phyloP scores from a whole-genome alignment of 2,113 vertebrate genomes.

The Genyomyrus donnyi region DNA sequence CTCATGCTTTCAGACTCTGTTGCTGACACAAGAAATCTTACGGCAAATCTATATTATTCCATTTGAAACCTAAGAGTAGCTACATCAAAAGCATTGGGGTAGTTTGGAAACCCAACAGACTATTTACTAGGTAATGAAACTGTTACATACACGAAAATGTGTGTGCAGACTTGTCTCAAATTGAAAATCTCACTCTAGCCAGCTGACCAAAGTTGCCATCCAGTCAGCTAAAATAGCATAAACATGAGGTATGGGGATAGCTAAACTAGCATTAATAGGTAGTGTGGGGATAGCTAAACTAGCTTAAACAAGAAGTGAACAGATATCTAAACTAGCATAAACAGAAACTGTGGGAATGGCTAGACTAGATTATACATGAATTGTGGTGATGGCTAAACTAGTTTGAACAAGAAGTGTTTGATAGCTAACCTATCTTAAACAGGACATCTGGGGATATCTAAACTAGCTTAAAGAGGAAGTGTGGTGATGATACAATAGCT shows the following conservation, averaged over 20 bases:
- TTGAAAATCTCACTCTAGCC: too few relatives aligned
- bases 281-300: constrained; percentile 11
- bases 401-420: background rate
- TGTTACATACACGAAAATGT: too few relatives aligned
- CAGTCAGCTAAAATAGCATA: constrained; percentile 53
- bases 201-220: constrained; percentile 2
- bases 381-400: background rate
- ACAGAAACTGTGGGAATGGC: constrained; percentile 6
- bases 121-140: too few relatives aligned
- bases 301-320: constrained; percentile 40
- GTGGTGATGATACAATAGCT: constrained; percentile 44
- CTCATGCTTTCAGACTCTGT: too few relatives aligned
- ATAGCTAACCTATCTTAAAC: constrained; percentile 53
- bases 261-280: background rate
- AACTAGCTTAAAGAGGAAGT: background rate
- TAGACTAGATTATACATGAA: background rate
- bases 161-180: too few relatives aligned
- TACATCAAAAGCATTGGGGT: too few relatives aligned
- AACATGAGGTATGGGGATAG: constrained; percentile 24
- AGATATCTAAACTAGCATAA: constrained; percentile 54
- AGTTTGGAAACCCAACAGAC: too few relatives aligned
- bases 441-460: background rate
- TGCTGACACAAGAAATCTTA: too few relatives aligned
- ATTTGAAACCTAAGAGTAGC: too few relatives aligned
- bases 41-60: too few relatives aligned